Base-by-base conservation (phyloP, 2,797 vertebrate species). In the Acipenser oxyrinchus region DNA sequence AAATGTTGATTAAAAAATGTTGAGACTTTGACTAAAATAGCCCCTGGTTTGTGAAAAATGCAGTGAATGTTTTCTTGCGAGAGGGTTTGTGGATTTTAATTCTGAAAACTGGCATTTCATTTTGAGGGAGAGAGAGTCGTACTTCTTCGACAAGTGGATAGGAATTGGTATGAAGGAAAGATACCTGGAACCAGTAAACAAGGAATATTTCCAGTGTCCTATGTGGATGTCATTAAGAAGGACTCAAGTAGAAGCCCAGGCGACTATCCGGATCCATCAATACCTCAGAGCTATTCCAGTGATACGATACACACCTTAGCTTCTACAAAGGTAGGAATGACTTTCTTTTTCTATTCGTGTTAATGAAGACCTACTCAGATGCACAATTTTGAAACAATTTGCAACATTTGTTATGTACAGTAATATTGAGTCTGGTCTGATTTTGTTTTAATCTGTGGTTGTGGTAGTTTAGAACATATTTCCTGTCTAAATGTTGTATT, bases 111-210 rank as follows among this genome's bases (percentile, higher is more conserved):
- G 10, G n/a, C 55, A 7, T 60, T 70, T 58, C 3, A 37, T 37
- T 83, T 84, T 58, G 79, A 99, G 96, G 97, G 97, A n/a, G 97
- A 99, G 78, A 87, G 83, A 83, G 77, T 99, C 59, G 87, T 93
- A 78, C 90, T 99, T 78, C 83, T 98, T 64, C 92, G 97, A 79
- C 90, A 92, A 82, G 95, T 99, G 78, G 97, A 99, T 85, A 90
- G 93, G 82, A 99, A 99, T 84, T 99, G 97, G 97, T 99, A 94
- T 72, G 95, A 99, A 87, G 96, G 97, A 71, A 96, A 91, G 87
- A 94, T 98, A 78, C 89, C 92, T 64, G 94, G 93, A 78, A 90
- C 90, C 74, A 92, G 80, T 82, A 95, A 94, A 80, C 97, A 98
- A 88, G 97, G 97, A 72, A 99, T 99, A 85, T 99, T 99, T 79